Conservation (phyloP, 2,113 vertebrate genomes). For the Microcebus tavaratra region DNA sequence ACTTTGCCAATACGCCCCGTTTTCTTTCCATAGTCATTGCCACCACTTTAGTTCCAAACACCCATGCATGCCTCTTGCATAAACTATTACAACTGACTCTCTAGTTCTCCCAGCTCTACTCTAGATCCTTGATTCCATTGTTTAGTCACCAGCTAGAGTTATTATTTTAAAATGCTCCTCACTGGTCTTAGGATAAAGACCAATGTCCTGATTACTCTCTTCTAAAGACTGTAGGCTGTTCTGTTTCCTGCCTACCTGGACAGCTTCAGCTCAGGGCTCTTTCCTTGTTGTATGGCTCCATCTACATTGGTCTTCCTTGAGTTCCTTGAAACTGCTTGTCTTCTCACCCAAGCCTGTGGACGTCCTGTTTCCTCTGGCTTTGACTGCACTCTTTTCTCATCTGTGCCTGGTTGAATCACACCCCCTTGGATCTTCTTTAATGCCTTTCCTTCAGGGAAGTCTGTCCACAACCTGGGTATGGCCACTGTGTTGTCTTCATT, state of each 20-base stretch:
- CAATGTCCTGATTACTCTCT: not conserved
- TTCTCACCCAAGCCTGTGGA: not conserved
- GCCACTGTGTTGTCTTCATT: not conserved
- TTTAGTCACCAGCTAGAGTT: not conserved
- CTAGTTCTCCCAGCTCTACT: not conserved
- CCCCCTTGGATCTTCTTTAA: not conserved
- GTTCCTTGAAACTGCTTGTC: not conserved
- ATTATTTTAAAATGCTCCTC: not conserved
- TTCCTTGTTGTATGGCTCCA: not conserved
- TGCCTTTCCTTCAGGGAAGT: not conserved
- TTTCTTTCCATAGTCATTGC: not conserved
- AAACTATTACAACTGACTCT: not conserved
- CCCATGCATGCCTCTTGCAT: not conserved
- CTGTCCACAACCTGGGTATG: not conserved
- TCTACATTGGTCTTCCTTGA: not conserved
- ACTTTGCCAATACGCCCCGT: not conserved
- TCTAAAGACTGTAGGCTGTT: fast-evolving
- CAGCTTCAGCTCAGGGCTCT: not conserved
- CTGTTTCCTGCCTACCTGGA: not conserved
- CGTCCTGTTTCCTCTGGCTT: not conserved
- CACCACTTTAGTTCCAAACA: not conserved
- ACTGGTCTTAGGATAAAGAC: not conserved
- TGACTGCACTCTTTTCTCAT: not conserved
- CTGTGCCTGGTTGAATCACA: not conserved
- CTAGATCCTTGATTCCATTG: not conserved